Evolutionary conservation across 23 tunicate genomes (phyloP).

Genomic region (Styela plicata): DNA sequence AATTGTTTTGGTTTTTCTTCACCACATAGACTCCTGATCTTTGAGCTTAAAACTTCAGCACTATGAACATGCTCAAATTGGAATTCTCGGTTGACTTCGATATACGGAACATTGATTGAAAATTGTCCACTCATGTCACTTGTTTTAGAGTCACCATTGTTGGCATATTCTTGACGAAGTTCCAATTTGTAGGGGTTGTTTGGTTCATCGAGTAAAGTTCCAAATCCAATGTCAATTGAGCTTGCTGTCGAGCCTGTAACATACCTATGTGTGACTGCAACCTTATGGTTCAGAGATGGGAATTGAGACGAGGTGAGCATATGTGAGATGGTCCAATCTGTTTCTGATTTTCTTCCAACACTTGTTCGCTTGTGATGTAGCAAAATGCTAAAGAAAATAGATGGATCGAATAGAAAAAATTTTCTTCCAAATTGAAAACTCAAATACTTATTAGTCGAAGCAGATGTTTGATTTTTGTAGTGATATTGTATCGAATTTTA

Average conservation of each 20-base stretch:
- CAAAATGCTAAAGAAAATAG: conserved; percentile 11
- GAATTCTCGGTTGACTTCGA: not conserved
- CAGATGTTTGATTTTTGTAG: too few species aligned
- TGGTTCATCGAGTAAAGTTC: not conserved
- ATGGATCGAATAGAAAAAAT: too few species aligned
- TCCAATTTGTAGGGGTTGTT: conserved; percentile 10
- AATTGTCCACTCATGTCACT: not conserved
- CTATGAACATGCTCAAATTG: not conserved
- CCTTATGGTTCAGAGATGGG: conserved; percentile 50
- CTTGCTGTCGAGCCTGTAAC: conserved; percentile 17
- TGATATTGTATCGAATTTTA: too few species aligned
- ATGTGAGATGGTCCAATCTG: conserved; percentile 52
- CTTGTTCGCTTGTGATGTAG: conserved; percentile 11
- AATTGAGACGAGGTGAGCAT: conserved; percentile 49
- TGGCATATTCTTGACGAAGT: conserved; percentile 17
- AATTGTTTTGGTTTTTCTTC: conserved; percentile 5
- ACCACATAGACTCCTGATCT: not conserved
- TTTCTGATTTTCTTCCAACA: conserved; percentile 9
- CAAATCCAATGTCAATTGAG: conserved; percentile 1
- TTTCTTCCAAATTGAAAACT: too few species aligned
- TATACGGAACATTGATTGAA: conserved; percentile 2
- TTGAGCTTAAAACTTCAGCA: not conserved
- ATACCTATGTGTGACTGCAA: conserved; percentile 18
- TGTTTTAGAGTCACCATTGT: not conserved
- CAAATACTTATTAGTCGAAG: too few species aligned